Evolutionary conservation across 1,140 invertebrate species (phyloP), one percentile per base, ranked within the genome.

Genomic region (Drosophila bifasciata): DNA sequence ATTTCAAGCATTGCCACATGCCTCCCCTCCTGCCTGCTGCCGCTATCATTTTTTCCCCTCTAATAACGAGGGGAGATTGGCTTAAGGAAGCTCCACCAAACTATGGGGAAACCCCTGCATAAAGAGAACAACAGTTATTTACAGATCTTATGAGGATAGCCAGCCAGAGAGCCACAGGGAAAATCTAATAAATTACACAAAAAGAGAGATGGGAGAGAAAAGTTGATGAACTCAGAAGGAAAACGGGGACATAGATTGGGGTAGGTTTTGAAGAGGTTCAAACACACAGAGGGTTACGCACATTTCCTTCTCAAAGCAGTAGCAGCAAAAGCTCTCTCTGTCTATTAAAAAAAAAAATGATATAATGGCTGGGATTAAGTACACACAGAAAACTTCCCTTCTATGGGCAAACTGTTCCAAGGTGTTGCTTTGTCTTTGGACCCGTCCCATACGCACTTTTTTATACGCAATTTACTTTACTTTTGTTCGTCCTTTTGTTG

Each of bases 151-250:
- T 85, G 61, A 61, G 63, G 69, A 88, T 76, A 86, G 62, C 50
- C 43, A 66, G n/a, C n/a, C n/a, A n/a, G n/a, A n/a, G 49, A 63
- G 64, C 64, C 64, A 53, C 55, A 67, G 73, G 78, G 72, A 63
- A 85, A 85, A 85, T 85, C 81, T 88, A 85, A 85, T 85, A 85
- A 85, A 85, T 88, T 78, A 61, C 11, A 36, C 32, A 3, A 57
- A 50, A 49, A 57, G 53, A 49, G 57, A 43, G 46, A 52, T 50
- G 43, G 57, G 19, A 43, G 55, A 50, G 43, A 85, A 86, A 81
- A 70, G 81, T 85, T 88, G 78, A 85, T 85, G 83, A 85, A 85
- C 81, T 78, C 72, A 66, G 51, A 60, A 25, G 21, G 53, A 11
- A 21, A 21, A 21, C 19, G 2, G 46, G 55, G 43, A 52, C 32